phyloP scores from a whole-genome alignment of 2,888 invertebrate genomes.

The Dicycla oo region DNA sequence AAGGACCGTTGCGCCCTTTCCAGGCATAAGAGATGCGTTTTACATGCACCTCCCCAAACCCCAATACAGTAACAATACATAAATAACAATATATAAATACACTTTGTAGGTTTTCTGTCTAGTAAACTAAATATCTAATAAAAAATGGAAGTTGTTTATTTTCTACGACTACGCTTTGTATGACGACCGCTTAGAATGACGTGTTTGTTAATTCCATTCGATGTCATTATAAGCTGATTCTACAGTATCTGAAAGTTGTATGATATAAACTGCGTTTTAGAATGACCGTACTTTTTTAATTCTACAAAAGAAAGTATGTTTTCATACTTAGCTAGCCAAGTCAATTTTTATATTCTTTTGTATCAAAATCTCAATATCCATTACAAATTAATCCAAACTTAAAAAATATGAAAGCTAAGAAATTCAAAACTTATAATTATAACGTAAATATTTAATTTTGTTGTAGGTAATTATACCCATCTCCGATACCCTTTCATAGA shows the following conservation, averaged over 20 bases:
- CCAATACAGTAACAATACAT: too few relatives aligned
- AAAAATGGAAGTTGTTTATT: too few relatives aligned
- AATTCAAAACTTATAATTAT: neutral
- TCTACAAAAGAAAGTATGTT: neutral
- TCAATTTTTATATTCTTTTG: neutral
- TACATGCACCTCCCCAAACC: too few relatives aligned
- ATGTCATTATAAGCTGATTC: too few relatives aligned
- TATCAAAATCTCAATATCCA: neutral
- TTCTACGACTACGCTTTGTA: too few relatives aligned
- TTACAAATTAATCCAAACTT: neutral
- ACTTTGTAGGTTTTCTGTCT: too few relatives aligned
- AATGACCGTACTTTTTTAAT: neutral
- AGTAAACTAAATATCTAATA: too few relatives aligned
- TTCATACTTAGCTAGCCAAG: neutral
- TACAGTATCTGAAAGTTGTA: neutral
- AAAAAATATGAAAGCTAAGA: neutral
- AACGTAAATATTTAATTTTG: conserved; percentile 1
- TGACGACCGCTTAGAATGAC: too few relatives aligned
- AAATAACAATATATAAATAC: too few relatives aligned
- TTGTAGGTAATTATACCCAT: neutral
- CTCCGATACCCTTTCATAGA: neutral
- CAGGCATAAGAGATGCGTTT: too few relatives aligned
- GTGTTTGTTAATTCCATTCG: too few relatives aligned
- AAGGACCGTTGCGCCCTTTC: too few relatives aligned
- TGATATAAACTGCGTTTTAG: neutral